Evolutionary conservation across 2,888 invertebrate genomes (phyloP).

Genomic region (Caenorhabditis imperialis): DNA sequence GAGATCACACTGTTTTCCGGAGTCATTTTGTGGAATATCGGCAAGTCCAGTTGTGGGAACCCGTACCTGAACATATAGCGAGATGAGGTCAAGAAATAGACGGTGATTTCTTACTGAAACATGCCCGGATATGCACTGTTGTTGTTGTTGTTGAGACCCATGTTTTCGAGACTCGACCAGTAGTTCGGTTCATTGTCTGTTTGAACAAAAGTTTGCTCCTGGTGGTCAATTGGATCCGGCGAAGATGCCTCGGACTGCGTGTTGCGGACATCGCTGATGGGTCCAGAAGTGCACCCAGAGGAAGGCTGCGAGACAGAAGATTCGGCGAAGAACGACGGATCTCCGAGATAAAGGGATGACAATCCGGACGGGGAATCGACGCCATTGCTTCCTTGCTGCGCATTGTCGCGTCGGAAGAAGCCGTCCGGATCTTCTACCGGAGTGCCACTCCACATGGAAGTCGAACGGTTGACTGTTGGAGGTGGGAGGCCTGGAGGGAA

Average conservation of each 20-base stretch:
- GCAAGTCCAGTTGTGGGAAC: no score
- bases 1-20: no score
- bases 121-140: no score
- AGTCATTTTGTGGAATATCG: no score
- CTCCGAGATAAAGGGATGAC: neutral
- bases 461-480: neutral
- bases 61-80: no score
- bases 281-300: slow-evolving; percentile 1
- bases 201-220: neutral
- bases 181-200: slow-evolving; percentile 8
- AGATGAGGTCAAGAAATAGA: no score
- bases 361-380: slow-evolving; percentile 1
- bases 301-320: slow-evolving; percentile 22
- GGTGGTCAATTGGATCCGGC: slow-evolving; percentile 6
- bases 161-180: slow-evolving; percentile 18
- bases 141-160: no score
- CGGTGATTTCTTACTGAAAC: no score
- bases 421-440: no score
- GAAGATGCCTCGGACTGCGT: slow-evolving; percentile 34
- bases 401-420: no score
- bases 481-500: slow-evolving; percentile 1
- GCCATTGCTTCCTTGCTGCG: neutral
- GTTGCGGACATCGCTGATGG: slow-evolving; percentile 26
- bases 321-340: neutral
- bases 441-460: slow-evolving; percentile 35